Conservation (phyloP, 23 tunicate genomes). For the Phallusia fumigata region DNA sequence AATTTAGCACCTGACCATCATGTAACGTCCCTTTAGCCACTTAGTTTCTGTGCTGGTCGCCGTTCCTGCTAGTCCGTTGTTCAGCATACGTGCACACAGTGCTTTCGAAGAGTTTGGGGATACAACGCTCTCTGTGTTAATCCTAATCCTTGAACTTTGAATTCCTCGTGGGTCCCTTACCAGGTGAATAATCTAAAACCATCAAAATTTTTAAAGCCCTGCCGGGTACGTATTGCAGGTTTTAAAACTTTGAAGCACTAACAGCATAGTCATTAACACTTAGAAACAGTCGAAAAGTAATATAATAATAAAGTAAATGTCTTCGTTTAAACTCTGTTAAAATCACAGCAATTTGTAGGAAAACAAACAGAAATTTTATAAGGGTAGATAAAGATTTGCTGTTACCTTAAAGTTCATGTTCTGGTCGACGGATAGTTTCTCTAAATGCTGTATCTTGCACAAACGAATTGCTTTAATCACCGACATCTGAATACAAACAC, state of each 20-base stretch:
- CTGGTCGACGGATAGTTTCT: not conserved
- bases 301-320: too few relatives aligned
- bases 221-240: too few relatives aligned
- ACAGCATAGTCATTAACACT: too few relatives aligned
- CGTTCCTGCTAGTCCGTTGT: not conserved
- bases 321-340: too few relatives aligned
- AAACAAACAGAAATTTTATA: not conserved
- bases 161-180: conserved; percentile 1
- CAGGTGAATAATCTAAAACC: not conserved
- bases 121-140: not conserved
- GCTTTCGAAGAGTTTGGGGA: not conserved
- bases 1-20: conserved; percentile 8
- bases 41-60: not conserved
- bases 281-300: too few relatives aligned
- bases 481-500: not conserved
- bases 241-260: too few relatives aligned
- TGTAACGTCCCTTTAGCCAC: not conserved
- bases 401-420: not conserved
- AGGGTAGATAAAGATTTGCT: not conserved
- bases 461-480: not conserved
- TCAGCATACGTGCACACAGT: not conserved
- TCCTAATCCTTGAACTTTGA: not conserved
- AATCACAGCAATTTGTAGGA: too few relatives aligned
- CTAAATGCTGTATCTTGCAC: not conserved
- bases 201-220: not conserved